Evolutionary conservation across 2,113 vertebrate genomes (phyloP).

Genomic region (Rhinopomastus cyanomelas): DNA sequence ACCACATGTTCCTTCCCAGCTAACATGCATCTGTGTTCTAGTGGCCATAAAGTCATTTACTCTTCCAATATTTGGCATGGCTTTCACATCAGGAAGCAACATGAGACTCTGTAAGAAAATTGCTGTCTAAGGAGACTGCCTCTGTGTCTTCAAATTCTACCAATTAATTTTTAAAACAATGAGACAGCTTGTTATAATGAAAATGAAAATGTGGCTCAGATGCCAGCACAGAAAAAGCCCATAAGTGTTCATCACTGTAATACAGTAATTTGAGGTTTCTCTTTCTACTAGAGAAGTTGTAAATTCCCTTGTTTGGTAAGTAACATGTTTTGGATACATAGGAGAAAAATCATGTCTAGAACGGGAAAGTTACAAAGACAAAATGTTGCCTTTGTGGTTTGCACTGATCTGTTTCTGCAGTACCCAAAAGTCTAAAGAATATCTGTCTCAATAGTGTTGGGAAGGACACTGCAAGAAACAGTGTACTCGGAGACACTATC

Average conservation of each 20-base stretch:
- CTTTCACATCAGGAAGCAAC: not conserved
- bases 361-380: not conserved
- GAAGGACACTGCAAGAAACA: not conserved
- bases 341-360: not conserved
- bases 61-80: not conserved
- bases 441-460: not conserved
- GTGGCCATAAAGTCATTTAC: not conserved
- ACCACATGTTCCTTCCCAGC: not conserved
- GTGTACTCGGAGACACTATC: not conserved
- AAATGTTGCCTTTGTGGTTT: not conserved
- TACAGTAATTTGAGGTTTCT: not conserved
- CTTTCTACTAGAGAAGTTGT: not conserved
- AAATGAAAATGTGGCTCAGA: not conserved
- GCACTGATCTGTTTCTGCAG: not conserved
- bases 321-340: not conserved
- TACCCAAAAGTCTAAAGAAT: not conserved
- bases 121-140: not conserved
- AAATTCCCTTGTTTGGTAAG: not conserved
- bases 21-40: not conserved
- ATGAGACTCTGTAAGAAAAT: not conserved
- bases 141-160: not conserved
- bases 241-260: not conserved
- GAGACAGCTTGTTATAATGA: not conserved
- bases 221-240: not conserved
- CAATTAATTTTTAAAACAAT: not conserved